Conservation (phyloP, 2,797 vertebrate genomes). For the Sebastiscus albofasciatus region DNA sequence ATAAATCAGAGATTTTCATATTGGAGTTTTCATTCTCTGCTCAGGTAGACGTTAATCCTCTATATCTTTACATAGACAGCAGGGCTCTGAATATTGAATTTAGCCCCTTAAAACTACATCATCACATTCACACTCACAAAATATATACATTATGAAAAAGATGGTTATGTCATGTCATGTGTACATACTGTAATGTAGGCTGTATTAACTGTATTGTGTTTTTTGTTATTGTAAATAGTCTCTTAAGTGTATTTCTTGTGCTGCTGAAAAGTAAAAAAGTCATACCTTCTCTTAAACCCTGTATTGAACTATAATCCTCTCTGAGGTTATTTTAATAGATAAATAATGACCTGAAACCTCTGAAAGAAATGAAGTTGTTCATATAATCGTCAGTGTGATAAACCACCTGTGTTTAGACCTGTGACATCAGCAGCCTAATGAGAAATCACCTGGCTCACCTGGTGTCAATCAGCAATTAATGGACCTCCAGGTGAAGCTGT, state of each 20-base stretch:
- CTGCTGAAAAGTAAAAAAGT: background rate
- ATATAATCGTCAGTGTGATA: background rate
- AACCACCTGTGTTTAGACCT: background rate
- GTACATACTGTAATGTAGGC: fast-evolving
- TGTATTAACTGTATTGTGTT: background rate
- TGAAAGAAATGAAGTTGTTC: background rate
- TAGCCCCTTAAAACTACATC: background rate
- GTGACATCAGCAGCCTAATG: background rate
- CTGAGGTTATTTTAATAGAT: background rate
- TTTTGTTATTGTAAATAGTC: background rate
- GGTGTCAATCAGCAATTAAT: background rate
- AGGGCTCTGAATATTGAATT: too few relatives aligned
- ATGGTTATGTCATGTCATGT: background rate
- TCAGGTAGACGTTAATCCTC: too few relatives aligned
- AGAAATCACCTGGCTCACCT: background rate
- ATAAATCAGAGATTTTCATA: background rate
- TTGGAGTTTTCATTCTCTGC: background rate
- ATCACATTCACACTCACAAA: background rate
- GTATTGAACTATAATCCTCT: background rate
- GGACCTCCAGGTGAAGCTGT: background rate
- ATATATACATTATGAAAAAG: background rate
- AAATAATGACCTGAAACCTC: background rate
- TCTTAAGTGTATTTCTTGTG: background rate
- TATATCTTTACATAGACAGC: too few relatives aligned
- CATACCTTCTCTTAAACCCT: background rate